Percentiles rank a stretch among this genome's conserved stretches.
Conservation (phyloP, 2,113 vertebrate species). For the Plecotus auritus region DNA sequence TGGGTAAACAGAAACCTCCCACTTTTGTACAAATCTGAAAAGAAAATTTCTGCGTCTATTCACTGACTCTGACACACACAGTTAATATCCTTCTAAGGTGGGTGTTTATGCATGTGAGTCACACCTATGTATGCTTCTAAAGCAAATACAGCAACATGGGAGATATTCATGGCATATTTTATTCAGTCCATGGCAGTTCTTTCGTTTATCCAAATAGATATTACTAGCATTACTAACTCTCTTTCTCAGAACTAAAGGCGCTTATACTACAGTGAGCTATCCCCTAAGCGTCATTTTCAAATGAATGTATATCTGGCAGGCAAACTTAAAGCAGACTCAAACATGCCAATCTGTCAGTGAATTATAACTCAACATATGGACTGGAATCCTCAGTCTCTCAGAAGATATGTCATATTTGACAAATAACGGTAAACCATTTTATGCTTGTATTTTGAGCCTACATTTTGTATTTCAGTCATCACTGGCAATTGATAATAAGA, state of each 20-base stretch:
- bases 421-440: neutral
- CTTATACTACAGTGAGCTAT: neutral
- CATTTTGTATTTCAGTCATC: neutral
- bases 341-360: neutral
- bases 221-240: neutral
- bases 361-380: neutral
- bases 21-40: neutral
- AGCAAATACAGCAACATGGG: neutral
- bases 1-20: neutral
- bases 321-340: neutral
- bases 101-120: too few relatives aligned
- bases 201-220: neutral
- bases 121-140: neutral
- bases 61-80: neutral
- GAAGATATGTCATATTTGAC: neutral
- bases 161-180: neutral
- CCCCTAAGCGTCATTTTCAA: neutral
- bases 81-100: neutral
- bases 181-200: neutral
- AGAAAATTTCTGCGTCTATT: neutral
- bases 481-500: neutral
- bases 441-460: neutral
- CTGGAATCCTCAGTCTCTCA: neutral
- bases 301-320: neutral
- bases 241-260: neutral